phyloP scores from a whole-genome alignment of 1,140 invertebrate genomes.

The Calycopis cecrops region DNA sequence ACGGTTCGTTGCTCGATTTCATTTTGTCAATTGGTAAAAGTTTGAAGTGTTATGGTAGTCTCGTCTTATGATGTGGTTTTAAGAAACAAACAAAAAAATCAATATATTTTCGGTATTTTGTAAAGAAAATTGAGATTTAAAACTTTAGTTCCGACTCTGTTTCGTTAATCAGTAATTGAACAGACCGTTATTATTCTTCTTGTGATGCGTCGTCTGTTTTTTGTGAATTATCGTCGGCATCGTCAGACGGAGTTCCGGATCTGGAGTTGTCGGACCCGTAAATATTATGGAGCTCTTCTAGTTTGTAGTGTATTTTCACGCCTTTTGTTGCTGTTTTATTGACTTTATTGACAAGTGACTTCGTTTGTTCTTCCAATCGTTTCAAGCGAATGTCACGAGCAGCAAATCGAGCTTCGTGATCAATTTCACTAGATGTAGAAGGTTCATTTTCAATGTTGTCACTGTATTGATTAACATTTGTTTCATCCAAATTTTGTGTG shows the following conservation, averaged over 20 bases:
- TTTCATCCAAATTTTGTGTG: conserved; percentile 6
- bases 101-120: no score
- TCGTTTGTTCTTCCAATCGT: conserved; percentile 71
- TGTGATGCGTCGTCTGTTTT: conserved; percentile 33
- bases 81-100: no score
- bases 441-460: conserved; percentile 26
- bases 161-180: no score
- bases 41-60: no score
- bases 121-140: no score
- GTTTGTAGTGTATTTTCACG: conserved; percentile 68
- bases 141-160: no score
- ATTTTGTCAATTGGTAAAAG: no score
- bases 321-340: conserved; percentile 69
- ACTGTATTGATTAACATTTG: neutral
- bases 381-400: conserved; percentile 63
- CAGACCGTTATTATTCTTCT: conserved; percentile 26
- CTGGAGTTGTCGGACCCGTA: conserved; percentile 65
- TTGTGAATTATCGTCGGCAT: conserved; percentile 47
- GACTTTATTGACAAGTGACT: conserved; percentile 68
- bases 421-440: conserved; percentile 49
- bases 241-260: conserved; percentile 59
- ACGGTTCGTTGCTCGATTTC: no score
- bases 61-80: no score
- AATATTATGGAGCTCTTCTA: conserved; percentile 70
- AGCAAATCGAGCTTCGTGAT: conserved; percentile 69